These are phyloP conservation scores for Stegana nigrithorax DNA, from an alignment of 2,888 invertebrate species.

Conservation along the genomic window DNA sequence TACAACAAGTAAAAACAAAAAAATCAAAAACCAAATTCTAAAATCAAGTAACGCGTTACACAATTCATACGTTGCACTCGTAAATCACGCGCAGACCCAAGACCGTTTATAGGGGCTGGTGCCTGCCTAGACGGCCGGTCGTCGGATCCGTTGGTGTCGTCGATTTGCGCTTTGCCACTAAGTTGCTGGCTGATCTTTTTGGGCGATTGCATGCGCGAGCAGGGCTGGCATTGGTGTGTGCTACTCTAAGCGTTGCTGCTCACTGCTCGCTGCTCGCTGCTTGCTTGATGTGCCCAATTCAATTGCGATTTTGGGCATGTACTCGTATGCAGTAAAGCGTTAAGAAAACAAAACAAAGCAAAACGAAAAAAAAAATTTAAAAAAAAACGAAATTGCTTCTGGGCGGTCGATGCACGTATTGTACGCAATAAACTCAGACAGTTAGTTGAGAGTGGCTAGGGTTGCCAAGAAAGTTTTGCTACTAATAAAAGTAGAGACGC, in stretches of 20 bases:
- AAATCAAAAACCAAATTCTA: constrained; percentile 33
- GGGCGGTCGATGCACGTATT: not conserved
- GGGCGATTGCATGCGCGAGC: not conserved
- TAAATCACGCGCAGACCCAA: constrained; percentile 60
- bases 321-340: too few species aligned
- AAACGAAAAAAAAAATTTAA: too few species aligned
- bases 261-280: too few species aligned
- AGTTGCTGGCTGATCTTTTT: not conserved
- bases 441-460: too few species aligned
- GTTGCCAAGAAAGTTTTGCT: too few species aligned
- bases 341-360: too few species aligned
- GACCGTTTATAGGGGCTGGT: constrained; percentile 40
- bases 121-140: not conserved
- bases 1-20: constrained; percentile 31
- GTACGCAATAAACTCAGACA: too few species aligned
- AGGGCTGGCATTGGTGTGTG: not conserved
- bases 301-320: not conserved
- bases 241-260: not conserved
- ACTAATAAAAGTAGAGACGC: too few species aligned
- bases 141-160: not conserved
- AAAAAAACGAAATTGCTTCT: not conserved
- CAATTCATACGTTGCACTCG: constrained; percentile 62
- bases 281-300: too few species aligned
- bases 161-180: not conserved
- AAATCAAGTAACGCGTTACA: constrained; percentile 55